These are phyloP conservation scores for Crocuta crocuta DNA, from an alignment of 2,113 vertebrate species.

Conservation along the genomic window DNA sequence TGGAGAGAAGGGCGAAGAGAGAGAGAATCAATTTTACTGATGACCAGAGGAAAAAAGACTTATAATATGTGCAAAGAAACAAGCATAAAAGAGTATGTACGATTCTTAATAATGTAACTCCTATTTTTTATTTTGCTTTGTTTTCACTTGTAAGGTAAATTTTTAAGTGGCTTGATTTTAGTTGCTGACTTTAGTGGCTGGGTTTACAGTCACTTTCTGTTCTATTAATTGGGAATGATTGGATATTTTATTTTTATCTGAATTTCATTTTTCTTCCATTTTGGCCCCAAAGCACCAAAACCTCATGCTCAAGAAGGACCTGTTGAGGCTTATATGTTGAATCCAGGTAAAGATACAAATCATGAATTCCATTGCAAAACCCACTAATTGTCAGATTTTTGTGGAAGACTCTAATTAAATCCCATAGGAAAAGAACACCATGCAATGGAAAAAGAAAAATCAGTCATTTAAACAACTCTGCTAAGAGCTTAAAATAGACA, in stretches of 20 bases:
- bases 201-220: neutral
- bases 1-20: rapidly evolving
- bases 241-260: conserved; percentile 19
- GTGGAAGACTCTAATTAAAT: conserved; percentile 72
- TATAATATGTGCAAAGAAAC: neutral
- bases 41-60: neutral
- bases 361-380: conserved; percentile 38
- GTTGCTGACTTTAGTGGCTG: neutral
- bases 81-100: neutral
- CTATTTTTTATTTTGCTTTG: neutral
- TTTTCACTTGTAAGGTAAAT: neutral
- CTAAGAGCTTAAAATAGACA: conserved; percentile 57
- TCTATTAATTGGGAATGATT: neutral
- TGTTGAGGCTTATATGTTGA: conserved; percentile 20
- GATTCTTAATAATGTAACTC: conserved; percentile 46
- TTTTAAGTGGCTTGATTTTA: conserved; percentile 33
- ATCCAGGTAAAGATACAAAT: conserved; percentile 63
- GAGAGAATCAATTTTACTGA: neutral
- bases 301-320: neutral
- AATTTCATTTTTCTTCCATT: conserved; percentile 18
- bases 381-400: conserved; percentile 75
- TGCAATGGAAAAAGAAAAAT: conserved; percentile 40
- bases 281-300: conserved; percentile 20
- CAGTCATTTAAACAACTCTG: conserved; percentile 68
- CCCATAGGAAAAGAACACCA: conserved; percentile 42